These are phyloP conservation scores for Patiria miniata DNA, from an alignment of 35 echinoderm and acorn worm genomes.

Conservation along the genomic window DNA sequence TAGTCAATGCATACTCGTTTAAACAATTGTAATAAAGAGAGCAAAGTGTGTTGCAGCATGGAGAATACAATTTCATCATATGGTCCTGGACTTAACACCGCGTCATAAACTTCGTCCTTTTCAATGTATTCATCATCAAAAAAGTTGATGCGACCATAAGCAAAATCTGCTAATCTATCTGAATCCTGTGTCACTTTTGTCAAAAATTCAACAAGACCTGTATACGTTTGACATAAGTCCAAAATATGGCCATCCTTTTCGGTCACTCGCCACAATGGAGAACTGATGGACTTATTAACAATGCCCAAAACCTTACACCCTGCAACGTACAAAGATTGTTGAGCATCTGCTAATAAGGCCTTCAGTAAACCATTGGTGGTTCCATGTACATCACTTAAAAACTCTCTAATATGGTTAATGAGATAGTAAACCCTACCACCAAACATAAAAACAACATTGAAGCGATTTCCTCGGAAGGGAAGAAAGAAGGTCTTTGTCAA, in stretches of 20 bases:
- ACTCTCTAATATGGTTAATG: conserved; percentile 27
- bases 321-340: conserved; percentile 47
- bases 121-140: conserved; percentile 40
- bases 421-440: conserved; percentile 34
- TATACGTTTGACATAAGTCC: conserved; percentile 36
- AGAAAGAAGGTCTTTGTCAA: conserved; percentile 18
- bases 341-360: conserved; percentile 31
- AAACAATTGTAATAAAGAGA: conserved; percentile 24
- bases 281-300: conserved; percentile 45
- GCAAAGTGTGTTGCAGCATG: conserved; percentile 39
- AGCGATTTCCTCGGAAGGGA: conserved; percentile 48
- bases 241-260: conserved; percentile 44
- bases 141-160: conserved; percentile 14
- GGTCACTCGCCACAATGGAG: conserved; percentile 37
- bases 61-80: conserved; percentile 24
- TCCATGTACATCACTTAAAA: conserved; percentile 32
- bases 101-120: conserved; percentile 49
- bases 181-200: conserved; percentile 1
- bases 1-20: conserved; percentile 15
- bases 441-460: conserved; percentile 55
- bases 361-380: conserved; percentile 25
- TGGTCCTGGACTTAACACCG: conserved; percentile 17
- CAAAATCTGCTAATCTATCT: conserved; percentile 43
- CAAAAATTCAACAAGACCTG: conserved; percentile 32
- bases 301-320: conserved; percentile 54